Conservation (phyloP, 2,888 invertebrate species). For the Vandiemenella viatica region DNA sequence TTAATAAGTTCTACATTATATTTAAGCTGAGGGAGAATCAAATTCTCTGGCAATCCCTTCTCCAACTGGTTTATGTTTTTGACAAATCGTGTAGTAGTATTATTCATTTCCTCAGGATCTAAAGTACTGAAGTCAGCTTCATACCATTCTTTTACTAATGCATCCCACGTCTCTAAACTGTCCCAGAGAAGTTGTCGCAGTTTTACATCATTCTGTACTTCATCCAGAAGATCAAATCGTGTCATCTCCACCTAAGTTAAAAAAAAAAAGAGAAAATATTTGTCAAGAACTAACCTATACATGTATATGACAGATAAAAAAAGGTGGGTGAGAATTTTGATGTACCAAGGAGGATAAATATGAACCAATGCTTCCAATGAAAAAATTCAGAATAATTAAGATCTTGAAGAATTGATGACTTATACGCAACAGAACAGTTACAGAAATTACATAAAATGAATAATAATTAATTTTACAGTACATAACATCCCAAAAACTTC, state of each 20-base stretch:
- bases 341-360: no score
- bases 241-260: slow-evolving; percentile 71
- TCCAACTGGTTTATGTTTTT: slow-evolving; percentile 65
- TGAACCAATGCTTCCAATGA: neutral
- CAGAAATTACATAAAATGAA: no score
- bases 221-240: slow-evolving; percentile 64
- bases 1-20: slow-evolving; percentile 63
- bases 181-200: slow-evolving; percentile 69
- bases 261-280: slow-evolving; percentile 12
- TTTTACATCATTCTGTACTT: slow-evolving; percentile 63
- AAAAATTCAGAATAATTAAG: neutral
- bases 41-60: slow-evolving; percentile 67
- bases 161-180: slow-evolving; percentile 58
- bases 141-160: slow-evolving; percentile 49
- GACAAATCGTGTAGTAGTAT: slow-evolving; percentile 45
- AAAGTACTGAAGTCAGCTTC: slow-evolving; percentile 43
- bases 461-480: no score
- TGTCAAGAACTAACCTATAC: neutral
- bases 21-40: slow-evolving; percentile 61
- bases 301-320: no score
- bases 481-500: no score
- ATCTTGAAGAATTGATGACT: no score
- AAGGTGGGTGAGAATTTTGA: no score
- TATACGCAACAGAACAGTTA: no score
- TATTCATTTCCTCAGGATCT: slow-evolving; percentile 56